Percentiles rank a stretch among this genome's conserved stretches.
phyloP scores from a whole-genome alignment of 1,140 invertebrate species.

The Teleopsis dalmanni region DNA sequence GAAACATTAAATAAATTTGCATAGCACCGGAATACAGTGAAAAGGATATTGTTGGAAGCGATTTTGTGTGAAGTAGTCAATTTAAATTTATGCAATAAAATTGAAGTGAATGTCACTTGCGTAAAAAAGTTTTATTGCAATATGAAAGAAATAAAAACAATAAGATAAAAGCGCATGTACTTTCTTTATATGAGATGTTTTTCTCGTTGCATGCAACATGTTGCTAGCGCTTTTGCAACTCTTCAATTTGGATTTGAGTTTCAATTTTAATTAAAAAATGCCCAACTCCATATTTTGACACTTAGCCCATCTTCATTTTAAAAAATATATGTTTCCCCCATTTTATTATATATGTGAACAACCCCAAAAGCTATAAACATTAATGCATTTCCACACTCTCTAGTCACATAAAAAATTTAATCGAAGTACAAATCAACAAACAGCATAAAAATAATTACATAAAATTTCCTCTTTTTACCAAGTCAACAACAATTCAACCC shows the following conservation, averaged over 20 bases:
- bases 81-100: not conserved
- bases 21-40: not conserved
- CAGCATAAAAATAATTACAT: too few species aligned
- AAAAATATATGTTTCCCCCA: too few species aligned
- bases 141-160: not conserved
- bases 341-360: too few species aligned
- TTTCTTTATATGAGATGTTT: not conserved
- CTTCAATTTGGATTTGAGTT: too few species aligned
- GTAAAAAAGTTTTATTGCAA: not conserved
- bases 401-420: too few species aligned
- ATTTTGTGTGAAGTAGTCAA: not conserved
- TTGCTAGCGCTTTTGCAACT: too few species aligned
- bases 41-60: not conserved
- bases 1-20: slow-evolving; percentile 17
- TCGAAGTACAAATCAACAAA: too few species aligned
- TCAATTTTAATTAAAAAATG: not conserved
- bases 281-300: not conserved
- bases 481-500: too few species aligned
- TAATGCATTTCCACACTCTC: too few species aligned
- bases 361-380: too few species aligned
- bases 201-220: too few species aligned
- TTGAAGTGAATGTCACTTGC: not conserved
- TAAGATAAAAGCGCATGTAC: not conserved
- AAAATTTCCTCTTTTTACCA: too few species aligned
- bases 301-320: not conserved